phyloP scores from a whole-genome alignment of 2,113 vertebrate species.

The Tachysurus fulvidraco region DNA sequence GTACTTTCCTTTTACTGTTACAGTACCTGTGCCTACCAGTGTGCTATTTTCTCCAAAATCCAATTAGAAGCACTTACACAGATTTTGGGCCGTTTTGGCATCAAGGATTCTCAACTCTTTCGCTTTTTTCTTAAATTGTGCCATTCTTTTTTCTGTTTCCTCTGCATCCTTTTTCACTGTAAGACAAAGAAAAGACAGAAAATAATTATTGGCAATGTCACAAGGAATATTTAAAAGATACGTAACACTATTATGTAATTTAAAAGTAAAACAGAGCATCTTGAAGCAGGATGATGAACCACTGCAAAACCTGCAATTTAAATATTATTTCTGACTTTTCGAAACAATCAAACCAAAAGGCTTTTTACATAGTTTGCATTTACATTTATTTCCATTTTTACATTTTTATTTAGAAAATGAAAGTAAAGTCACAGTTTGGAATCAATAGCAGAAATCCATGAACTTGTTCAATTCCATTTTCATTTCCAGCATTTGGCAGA shows the following conservation, averaged over 20 bases:
- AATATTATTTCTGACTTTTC: background rate
- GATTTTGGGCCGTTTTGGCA: conserved; percentile 90
- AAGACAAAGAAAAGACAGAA: conserved; percentile 41
- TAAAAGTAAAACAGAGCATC: background rate
- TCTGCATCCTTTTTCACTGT: conserved; percentile 84
- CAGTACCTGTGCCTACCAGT: too few species aligned
- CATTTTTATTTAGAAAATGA: too few species aligned
- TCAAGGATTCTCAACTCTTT: conserved; percentile 92
- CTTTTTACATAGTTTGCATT: background rate
- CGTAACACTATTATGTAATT: background rate
- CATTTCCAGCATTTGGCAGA: background rate
- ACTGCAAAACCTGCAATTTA: background rate
- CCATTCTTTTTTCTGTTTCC: conserved; percentile 77
- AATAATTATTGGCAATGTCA: conserved; percentile 1
- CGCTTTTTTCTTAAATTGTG: conserved; percentile 85
- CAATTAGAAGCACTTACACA: conserved; percentile 87
- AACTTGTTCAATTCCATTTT: conserved; percentile 12
- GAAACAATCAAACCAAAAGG: background rate
- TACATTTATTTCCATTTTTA: too few species aligned
- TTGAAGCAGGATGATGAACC: background rate
- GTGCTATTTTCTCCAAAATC: too few species aligned
- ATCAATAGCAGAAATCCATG: too few species aligned
- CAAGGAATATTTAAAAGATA: background rate
- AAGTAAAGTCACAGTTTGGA: too few species aligned
- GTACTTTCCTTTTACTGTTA: too few species aligned